These are phyloP conservation scores for Morelia viridis DNA, from an alignment of 2,797 vertebrate genomes.

Conservation along the genomic window DNA sequence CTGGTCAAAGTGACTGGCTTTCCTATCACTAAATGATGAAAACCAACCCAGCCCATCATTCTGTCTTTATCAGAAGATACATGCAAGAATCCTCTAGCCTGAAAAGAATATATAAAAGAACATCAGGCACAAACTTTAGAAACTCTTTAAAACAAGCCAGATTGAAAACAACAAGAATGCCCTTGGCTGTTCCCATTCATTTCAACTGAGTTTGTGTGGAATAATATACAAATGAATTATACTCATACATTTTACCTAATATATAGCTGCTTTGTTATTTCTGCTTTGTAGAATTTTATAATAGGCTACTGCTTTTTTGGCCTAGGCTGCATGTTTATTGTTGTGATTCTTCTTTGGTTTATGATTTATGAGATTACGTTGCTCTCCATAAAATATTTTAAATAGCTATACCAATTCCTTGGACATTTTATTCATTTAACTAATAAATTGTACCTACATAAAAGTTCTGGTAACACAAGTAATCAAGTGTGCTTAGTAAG, in stretches of 20 bases:
- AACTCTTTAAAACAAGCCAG: not conserved
- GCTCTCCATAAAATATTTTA: conserved; percentile 13
- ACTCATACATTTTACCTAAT: not conserved
- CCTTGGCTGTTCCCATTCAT: not conserved
- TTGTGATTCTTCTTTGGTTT: conserved; percentile 15
- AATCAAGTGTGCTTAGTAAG: not conserved
- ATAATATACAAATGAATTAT: not conserved
- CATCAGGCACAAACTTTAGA: not conserved
- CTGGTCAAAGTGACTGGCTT: conserved; percentile 31
- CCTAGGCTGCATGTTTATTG: conserved; percentile 10
- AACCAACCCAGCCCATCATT: not conserved
- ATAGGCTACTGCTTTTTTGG: not conserved
- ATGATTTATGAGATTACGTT: not conserved
- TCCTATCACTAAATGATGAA: conserved; percentile 24
- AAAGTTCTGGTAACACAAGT: not conserved
- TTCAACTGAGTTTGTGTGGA: not conserved
- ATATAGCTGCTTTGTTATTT: conserved; percentile 10
- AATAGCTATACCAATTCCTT: not conserved
- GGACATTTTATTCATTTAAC: not conserved
- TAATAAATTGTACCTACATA: not conserved
- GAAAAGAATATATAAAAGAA: not conserved
- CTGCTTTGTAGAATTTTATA: conserved; percentile 4
- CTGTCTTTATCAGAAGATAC: not conserved
- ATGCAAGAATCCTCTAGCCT: not conserved
- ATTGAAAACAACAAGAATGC: not conserved